Percentiles rank a stretch among this genome's conserved stretches.
phyloP scores from a whole-genome alignment of 2,113 vertebrate species.

The Thunnus thynnus region DNA sequence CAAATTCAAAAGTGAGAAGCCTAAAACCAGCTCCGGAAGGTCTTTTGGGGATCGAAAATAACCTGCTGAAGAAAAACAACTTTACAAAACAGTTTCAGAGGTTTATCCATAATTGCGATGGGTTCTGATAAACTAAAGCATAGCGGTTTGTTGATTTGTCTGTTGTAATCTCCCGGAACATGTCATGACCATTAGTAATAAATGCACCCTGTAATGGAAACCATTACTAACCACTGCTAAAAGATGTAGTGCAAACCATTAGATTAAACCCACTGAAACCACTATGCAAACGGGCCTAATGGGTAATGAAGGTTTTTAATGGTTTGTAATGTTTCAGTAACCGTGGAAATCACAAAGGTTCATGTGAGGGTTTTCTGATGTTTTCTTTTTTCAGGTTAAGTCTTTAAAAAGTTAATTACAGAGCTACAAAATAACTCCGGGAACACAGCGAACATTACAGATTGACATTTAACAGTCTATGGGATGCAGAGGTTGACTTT shows the following conservation, averaged over 20 bases:
- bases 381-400: constrained; percentile 23
- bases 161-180: constrained; percentile 38
- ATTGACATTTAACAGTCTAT: constrained; percentile 65
- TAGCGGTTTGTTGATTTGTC: constrained; percentile 12
- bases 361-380: constrained; percentile 20
- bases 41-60: background rate
- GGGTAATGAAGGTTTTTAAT: constrained; percentile 24
- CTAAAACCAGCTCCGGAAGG: background rate
- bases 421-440: constrained; percentile 17
- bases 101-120: background rate
- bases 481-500: constrained; percentile 59
- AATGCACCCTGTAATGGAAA: constrained; percentile 38
- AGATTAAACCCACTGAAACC: constrained; percentile 25
- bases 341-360: constrained; percentile 42
- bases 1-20: background rate
- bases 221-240: constrained; percentile 42
- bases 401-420: constrained; percentile 62
- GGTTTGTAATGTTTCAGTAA: constrained; percentile 29
- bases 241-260: constrained; percentile 34
- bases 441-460: constrained; percentile 38
- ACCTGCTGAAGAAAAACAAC: background rate
- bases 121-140: background rate
- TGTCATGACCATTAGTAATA: constrained; percentile 39
- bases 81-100: background rate
- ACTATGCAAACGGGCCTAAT: constrained; percentile 21